A percentile compares a stretch with the other conserved stretches of the same genome.
Conservation (phyloP, 2,888 invertebrate species). For the Eristalis tenax region DNA sequence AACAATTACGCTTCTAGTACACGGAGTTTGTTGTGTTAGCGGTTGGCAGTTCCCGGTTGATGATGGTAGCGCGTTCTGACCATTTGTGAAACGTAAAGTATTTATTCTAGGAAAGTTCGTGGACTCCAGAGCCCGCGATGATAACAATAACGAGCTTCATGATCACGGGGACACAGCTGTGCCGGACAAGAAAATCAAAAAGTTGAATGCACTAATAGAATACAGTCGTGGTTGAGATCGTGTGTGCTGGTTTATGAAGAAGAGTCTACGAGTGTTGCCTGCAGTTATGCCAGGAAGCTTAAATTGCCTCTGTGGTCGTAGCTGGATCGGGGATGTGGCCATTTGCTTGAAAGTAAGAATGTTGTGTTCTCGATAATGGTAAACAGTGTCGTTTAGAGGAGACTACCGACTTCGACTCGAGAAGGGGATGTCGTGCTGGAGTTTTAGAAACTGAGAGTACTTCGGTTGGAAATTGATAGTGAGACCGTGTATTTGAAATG, state of each 20-base stretch:
- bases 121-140: constrained; percentile 38
- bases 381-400: constrained; percentile 35
- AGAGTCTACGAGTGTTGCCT: background rate
- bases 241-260: background rate
- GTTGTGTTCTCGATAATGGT: constrained; percentile 7
- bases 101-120: constrained; percentile 60
- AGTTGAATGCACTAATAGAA: constrained; percentile 60
- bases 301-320: constrained; percentile 5
- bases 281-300: constrained; percentile 2
- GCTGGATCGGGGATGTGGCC: constrained; percentile 3
- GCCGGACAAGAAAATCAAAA: constrained; percentile 2
- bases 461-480: constrained; percentile 54
- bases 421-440: constrained; percentile 28
- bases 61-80: constrained; percentile 34
- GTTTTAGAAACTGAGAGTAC: constrained; percentile 62
- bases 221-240: constrained; percentile 17
- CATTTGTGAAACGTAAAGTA: constrained; percentile 51
- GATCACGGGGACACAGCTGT: background rate
- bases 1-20: constrained; percentile 51
- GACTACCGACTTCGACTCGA: constrained; percentile 11
- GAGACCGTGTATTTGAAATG: constrained; percentile 40
- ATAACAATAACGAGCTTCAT: constrained; percentile 29
- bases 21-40: constrained; percentile 37
- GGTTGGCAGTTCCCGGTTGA: constrained; percentile 22
- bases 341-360: constrained; percentile 54